Evolutionary conservation across 1,140 invertebrate genomes (phyloP), one percentile per base, ranked within the genome.

Genomic region (Tetramorium simillimum): DNA sequence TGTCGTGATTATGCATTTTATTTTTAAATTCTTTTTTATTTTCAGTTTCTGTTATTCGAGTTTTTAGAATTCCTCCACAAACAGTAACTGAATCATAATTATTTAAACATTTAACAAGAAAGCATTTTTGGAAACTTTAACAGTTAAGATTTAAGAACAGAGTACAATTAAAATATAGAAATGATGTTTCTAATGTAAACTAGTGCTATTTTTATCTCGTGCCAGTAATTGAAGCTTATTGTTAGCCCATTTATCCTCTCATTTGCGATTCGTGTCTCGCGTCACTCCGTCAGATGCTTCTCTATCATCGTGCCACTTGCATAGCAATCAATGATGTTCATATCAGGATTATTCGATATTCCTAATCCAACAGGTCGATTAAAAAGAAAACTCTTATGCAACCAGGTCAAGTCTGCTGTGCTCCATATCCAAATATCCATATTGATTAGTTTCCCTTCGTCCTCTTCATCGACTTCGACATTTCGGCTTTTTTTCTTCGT

Each of bases 331-430:
- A 72, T 60, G 24, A 82, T 24, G 18, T 72, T 40, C 5, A 72
- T 82, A 82, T 82, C 24, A 82, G 16, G 18, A 40, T 46, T 40
- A 18, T 14, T 46, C 24, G 14, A 58, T 72, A 58, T 86, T 85
- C 65, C 60, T 88, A 89, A 63, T 78, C 16, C 21, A 10, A 18
- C 24, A 3, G 9, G 3, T 37, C 24, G 14, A 77, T 85, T 65
- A 28, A 77, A 78, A 75, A 53, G 76, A 65, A 78, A 14, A 43
- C n/a, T 24, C 16, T 62, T 62, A 40, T 77, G 18, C 33, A 51
- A 46, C 28, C 46, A n/a, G 46, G 33, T 67, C 58, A 77, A 77
- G 9, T 84, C 46, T 65, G 6, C 12, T 78, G 16, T 12, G 6
- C n/a, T 82, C 14, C 28, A 33, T 33, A 33, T 33, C 24, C 2